Conservation (phyloP, 2,888 invertebrate genomes). For the Endomychus coccineus region DNA sequence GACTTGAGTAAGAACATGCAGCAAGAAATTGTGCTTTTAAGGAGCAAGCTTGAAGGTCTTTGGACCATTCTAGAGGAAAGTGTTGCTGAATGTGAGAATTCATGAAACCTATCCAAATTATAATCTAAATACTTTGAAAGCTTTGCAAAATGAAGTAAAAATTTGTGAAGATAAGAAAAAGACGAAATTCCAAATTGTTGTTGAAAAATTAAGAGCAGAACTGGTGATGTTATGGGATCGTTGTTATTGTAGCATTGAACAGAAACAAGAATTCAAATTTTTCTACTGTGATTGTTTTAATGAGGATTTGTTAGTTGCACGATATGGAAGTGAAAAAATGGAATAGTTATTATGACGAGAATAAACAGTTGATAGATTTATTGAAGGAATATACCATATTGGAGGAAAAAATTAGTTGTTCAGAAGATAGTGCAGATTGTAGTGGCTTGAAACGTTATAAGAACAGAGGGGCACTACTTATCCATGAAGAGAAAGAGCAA, state of each 20-base stretch:
- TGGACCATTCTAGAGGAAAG: constrained; percentile 72
- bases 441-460: constrained; percentile 57
- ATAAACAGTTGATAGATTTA: constrained; percentile 58
- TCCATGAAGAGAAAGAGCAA: constrained; percentile 82
- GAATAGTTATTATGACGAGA: constrained; percentile 55
- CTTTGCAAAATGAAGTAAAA: constrained; percentile 61
- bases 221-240: constrained; percentile 69
- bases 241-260: constrained; percentile 59
- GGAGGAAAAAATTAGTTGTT: no score
- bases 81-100: constrained; percentile 54
- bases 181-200: constrained; percentile 65
- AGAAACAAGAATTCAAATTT: constrained; percentile 52
- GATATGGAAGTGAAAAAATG: constrained; percentile 70
- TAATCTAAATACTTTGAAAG: constrained; percentile 49
- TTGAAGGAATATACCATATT: no score
- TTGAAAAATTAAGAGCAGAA: constrained; percentile 63
- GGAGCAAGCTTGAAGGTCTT: constrained; percentile 53
- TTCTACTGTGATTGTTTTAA: constrained; percentile 63
- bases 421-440: no score
- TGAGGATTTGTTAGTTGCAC: constrained; percentile 73
- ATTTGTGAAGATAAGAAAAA: constrained; percentile 68
- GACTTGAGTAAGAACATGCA: constrained; percentile 52
- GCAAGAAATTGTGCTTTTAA: constrained; percentile 52
- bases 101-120: constrained; percentile 54
- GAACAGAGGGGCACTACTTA: constrained; percentile 78